phyloP scores from a whole-genome alignment of 2,888 invertebrate genomes.

The Philaethria dido region DNA sequence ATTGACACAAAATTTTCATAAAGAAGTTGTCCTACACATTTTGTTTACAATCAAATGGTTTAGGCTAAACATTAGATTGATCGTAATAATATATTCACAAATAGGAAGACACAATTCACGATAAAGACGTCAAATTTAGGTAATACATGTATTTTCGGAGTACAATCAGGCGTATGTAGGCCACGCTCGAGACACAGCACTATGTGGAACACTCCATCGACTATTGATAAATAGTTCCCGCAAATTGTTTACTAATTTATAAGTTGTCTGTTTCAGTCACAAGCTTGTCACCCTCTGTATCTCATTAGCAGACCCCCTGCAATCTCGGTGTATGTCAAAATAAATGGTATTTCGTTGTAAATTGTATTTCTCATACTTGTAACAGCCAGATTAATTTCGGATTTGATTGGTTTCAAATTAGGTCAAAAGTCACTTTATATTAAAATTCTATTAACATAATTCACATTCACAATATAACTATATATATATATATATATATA shows the following conservation, averaged over 20 bases:
- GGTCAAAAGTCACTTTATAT: not conserved
- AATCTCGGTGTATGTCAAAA: not conserved
- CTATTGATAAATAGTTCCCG: conserved; percentile 6
- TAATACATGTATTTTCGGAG: not conserved
- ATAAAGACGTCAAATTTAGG: not conserved
- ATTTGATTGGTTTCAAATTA: not conserved
- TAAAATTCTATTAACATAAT: too few relatives aligned
- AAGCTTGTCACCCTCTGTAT: not conserved
- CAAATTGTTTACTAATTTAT: not conserved
- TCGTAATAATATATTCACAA: not conserved
- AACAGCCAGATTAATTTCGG: not conserved
- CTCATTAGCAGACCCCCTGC: not conserved
- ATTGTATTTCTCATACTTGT: not conserved
- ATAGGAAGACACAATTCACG: not conserved
- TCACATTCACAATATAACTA: too few relatives aligned
- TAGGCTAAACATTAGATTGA: too few relatives aligned
- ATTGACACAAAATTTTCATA: too few relatives aligned
- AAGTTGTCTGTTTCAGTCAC: not conserved
- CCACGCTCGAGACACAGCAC: not conserved
- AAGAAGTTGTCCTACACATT: too few relatives aligned
- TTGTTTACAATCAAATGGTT: too few relatives aligned
- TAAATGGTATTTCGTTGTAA: not conserved
- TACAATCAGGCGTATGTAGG: conserved; percentile 7
- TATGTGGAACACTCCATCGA: not conserved
- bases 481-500: not conserved